These are phyloP conservation scores for Rhodophaea formosa DNA, from an alignment of 2,888 invertebrate species.

Conservation along the genomic window DNA sequence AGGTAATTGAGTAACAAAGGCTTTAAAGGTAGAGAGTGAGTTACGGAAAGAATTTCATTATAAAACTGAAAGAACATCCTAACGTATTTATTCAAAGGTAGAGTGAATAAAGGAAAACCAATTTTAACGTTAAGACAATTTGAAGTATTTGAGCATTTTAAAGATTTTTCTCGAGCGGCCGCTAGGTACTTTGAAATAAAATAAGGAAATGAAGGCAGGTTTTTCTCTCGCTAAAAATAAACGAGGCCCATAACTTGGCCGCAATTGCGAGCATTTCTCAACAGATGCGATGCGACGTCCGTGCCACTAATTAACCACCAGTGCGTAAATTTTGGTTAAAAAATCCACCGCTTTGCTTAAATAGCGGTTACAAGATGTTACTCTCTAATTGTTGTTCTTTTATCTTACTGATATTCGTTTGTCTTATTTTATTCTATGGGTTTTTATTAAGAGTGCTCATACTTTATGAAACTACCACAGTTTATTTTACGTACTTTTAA, in stretches of 20 bases:
- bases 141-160: constrained; percentile 14
- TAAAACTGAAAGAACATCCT: constrained; percentile 1
- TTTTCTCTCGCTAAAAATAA: constrained; percentile 58
- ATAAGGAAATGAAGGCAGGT: constrained; percentile 51
- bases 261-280: constrained; percentile 65
- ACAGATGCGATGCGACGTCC: constrained; percentile 55
- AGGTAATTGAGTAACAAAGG: too few relatives aligned
- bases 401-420: neutral
- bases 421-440: neutral
- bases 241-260: constrained; percentile 64
- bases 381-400: constrained; percentile 3
- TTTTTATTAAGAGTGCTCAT: too few relatives aligned
- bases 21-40: neutral
- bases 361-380: constrained; percentile 19
- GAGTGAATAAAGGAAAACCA: constrained; percentile 1
- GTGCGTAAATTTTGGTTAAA: constrained; percentile 45
- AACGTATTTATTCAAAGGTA: neutral
- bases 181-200: constrained; percentile 34
- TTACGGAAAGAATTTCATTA: constrained; percentile 1
- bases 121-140: constrained; percentile 12
- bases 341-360: constrained; percentile 28
- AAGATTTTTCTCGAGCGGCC: constrained; percentile 8
- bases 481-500: too few relatives aligned
- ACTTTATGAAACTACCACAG: too few relatives aligned
- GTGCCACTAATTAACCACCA: constrained; percentile 59